Conservation (phyloP, 2,888 invertebrate genomes). For the Ariolimax columbianus region DNA sequence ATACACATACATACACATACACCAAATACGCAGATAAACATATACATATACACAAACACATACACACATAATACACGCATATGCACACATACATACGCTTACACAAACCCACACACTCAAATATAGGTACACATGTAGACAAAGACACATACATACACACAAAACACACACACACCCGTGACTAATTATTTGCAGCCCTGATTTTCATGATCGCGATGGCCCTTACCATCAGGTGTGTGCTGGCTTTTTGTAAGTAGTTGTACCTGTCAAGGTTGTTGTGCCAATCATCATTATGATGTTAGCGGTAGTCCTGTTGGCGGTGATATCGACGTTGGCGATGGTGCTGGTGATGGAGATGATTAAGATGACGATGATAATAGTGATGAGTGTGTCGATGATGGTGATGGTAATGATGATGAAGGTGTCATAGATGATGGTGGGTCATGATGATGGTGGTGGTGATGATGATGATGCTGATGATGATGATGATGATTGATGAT, state of each 20-base stretch:
- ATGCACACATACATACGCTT: neutral
- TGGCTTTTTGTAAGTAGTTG: neutral
- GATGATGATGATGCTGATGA: too few relatives aligned
- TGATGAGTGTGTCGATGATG: too few relatives aligned
- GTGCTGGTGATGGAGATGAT: too few relatives aligned
- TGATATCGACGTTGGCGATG: neutral
- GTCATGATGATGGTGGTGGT: too few relatives aligned
- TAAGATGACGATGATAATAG: too few relatives aligned
- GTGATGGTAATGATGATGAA: too few relatives aligned
- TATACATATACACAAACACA: neutral
- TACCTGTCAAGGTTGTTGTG: neutral
- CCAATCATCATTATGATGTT: neutral
- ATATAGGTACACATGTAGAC: neutral
- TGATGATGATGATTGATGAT: too few relatives aligned
- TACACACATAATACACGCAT: neutral
- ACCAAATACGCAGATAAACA: neutral
- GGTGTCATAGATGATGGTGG: too few relatives aligned
- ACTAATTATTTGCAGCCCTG: slow-evolving; percentile 7
- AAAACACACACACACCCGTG: neutral
- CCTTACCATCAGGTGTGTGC: neutral
- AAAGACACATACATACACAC: neutral
- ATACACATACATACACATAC: neutral
- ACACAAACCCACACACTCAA: neutral
- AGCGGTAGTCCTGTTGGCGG: neutral
- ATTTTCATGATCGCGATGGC: neutral